Evolutionary conservation across 2,797 vertebrate species (phyloP), one percentile per base, ranked within the genome.

Genomic region (Pachyuromys duprasi): DNA sequence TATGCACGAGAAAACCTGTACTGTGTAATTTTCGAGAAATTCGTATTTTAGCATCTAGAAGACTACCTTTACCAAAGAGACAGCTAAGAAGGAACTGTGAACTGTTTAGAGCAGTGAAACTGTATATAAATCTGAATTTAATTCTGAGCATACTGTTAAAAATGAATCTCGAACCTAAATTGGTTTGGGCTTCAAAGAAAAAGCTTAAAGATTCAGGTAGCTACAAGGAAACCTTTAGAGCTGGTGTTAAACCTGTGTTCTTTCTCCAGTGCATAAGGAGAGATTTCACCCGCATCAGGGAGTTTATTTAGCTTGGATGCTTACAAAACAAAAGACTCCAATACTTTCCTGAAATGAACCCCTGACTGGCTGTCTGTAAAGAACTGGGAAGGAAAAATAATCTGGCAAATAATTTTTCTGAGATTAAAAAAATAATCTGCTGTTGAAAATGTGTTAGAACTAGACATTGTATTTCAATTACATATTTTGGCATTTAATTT

Each of bases 171-270:
- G 74, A 95, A 45, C 31, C 70, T 88, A 57, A 76, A 81, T 2
- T 84, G 36, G 24, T 89, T 75, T 81, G 45, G 33, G 67, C 79
- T 70, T 95, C 60, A 80, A 91, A 93, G 60, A 82, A 91, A 83
- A 6, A 26, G 3, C 22, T 70, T 60, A 79, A 45, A 17, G 93
- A 78, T 88, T 90, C 72, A 76, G 55, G 39, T 67, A 72, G 53
- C 45, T 33, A 45, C 57, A 92, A 76, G 22, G 39, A 80, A 70
- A 55, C 63, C 31, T 88, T 63, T 5, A 91, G 55, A 95, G n/a
- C 6, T 70, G 9, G 26, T 76, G 63, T 31, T 57, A 57, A 87
- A 86, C 45, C 31, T 24, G 8, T 65, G 39, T 26, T 95, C 11
- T 91, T 36, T 74, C 57, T 86, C 22, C 22, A 83, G 9, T 42